Base-by-base conservation (phyloP, 1,140 invertebrate species). In the Monomorium pharaonis region DNA sequence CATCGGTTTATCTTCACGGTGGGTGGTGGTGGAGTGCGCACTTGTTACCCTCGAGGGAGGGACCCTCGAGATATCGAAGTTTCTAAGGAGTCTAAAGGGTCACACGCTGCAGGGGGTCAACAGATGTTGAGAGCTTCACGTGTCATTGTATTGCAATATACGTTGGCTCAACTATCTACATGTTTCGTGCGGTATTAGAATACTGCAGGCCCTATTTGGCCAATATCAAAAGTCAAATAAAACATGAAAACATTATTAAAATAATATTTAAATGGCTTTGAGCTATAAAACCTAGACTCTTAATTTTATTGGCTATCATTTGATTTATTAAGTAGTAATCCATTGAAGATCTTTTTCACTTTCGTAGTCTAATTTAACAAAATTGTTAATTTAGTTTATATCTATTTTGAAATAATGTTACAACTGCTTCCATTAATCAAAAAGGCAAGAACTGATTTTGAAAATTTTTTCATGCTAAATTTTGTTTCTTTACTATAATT, bases 21-120 rank as follows among this genome's bases (percentile, higher is more conserved):
- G 60, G 81, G 60, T 74, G 69, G 33, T 85, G 85, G 63, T 86
- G 49, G n/a, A 83, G 78, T 72, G 70, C 9, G 42, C 86, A 87
- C 86, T 87, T 86, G 86, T 87, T 86, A 77, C n/a, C n/a, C n/a
- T n/a, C n/a, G n/a, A n/a, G 33, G 42, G 58, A 80, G 49, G 62
- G 51, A 83, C 24, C n/a, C 67, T 83, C 78, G 78, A 83, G 67
- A 60, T 72, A 83, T 60, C 44, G n/a, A 74, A 86, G 69, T 85
- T 85, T 14, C 44, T n/a, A 7, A 54, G 44, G 37, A 49, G 70
- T 60, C 62, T 76, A 77, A 78, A 87, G 84, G 37, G 58, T 78
- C 72, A 49, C 27, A 24, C 44, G 42, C 7, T 54, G 84, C 56
- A 67, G 72, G 83, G 62, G 86, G 70, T 77, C 70, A 74, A 76